These are phyloP conservation scores for Acanthosepion esculentum DNA, from an alignment of 2,888 invertebrate genomes.

Conservation along the genomic window DNA sequence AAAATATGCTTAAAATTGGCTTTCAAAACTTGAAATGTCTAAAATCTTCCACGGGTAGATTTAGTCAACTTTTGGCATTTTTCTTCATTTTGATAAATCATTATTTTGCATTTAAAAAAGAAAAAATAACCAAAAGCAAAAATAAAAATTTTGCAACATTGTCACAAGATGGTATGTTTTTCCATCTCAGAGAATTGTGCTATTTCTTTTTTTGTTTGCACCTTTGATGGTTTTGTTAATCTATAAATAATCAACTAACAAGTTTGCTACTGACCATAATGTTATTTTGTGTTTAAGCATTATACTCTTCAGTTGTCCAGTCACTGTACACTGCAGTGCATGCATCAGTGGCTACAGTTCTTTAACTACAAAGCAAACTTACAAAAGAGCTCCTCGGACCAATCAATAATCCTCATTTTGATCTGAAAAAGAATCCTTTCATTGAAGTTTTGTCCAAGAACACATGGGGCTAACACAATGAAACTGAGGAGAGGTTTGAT, in stretches of 20 bases:
- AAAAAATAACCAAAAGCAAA: not conserved
- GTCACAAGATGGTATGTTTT: not conserved
- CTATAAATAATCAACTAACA: not conserved
- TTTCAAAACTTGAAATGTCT: too few relatives aligned
- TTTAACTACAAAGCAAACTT: constrained; percentile 6
- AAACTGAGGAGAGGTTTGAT: not conserved
- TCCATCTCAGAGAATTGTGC: not conserved
- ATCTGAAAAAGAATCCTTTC: constrained; percentile 20
- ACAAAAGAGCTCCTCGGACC: constrained; percentile 16
- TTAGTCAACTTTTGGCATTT: too few relatives aligned
- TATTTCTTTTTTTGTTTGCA: not conserved
- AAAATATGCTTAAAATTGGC: too few relatives aligned
- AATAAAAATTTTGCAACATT: not conserved
- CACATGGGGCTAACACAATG: not conserved
- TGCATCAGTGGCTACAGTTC: not conserved
- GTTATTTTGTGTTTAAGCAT: not conserved
- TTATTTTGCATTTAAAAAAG: too few relatives aligned
- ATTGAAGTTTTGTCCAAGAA: constrained; percentile 33
- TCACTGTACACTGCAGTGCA: not conserved
- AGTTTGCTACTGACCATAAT: not conserved
- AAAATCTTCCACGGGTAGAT: too few relatives aligned
- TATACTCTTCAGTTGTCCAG: not conserved
- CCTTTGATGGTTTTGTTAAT: not conserved
- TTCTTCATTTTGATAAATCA: too few relatives aligned
- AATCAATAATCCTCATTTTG: constrained; percentile 22